A percentile compares a stretch with the other conserved stretches of the same genome.
Evolutionary conservation across 2,888 invertebrate species (phyloP).

Genomic region (Carpatolechia fugitivella): DNA sequence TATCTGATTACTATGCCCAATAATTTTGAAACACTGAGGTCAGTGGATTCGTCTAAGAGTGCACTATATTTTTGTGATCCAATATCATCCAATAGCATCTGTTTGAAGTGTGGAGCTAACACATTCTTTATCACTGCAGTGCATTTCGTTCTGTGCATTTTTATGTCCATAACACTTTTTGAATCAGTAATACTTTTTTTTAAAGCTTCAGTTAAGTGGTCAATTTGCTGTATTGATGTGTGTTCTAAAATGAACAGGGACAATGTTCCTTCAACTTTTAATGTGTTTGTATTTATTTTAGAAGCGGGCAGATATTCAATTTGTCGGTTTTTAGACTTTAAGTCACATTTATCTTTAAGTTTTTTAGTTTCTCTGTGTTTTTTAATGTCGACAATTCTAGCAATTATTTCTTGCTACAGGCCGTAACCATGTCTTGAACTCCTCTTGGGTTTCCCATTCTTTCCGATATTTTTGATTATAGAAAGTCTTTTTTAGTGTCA

Average conservation of each 20-base stretch:
- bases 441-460: not conserved
- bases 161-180: not conserved
- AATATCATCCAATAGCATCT: not conserved
- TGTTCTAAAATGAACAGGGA: not conserved
- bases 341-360: not conserved
- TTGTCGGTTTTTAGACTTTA: not conserved
- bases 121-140: not conserved
- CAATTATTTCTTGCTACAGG: not conserved
- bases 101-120: not conserved
- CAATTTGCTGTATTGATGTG: not conserved
- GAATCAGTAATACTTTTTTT: not conserved
- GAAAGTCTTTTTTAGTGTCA: not conserved
- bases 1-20: slow-evolving; percentile 14
- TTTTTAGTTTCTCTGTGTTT: not conserved
- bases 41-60: slow-evolving; percentile 16
- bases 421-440: not conserved
- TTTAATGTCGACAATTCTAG: not conserved
- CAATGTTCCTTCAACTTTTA: not conserved
- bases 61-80: slow-evolving; percentile 9
- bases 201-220: not conserved
- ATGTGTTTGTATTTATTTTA: not conserved
- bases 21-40: slow-evolving; percentile 8
- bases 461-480: not conserved
- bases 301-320: not conserved
- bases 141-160: not conserved